These are phyloP conservation scores for Pristionchus arcanus DNA, from an alignment of 2,888 invertebrate species.

Conservation along the genomic window DNA sequence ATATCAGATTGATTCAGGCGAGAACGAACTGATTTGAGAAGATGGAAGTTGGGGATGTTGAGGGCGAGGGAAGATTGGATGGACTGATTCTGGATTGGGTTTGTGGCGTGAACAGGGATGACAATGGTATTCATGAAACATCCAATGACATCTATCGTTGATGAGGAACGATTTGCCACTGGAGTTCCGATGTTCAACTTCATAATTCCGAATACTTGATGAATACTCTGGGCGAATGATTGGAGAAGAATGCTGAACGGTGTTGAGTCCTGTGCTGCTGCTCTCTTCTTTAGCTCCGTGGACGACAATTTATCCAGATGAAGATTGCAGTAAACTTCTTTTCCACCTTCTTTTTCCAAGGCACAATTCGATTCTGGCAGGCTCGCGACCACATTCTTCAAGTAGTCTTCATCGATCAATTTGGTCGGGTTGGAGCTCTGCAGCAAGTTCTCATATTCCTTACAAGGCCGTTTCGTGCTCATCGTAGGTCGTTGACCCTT, in stretches of 20 bases:
- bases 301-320: neutral
- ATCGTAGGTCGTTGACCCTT: too few species aligned
- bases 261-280: neutral
- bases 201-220: neutral
- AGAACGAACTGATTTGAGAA: neutral
- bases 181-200: conserved; percentile 66
- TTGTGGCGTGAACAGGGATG: conserved; percentile 54
- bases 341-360: neutral
- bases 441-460: neutral
- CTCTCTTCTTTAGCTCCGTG: neutral
- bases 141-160: conserved; percentile 63
- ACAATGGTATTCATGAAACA: conserved; percentile 72
- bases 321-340: neutral
- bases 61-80: neutral
- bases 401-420: neutral
- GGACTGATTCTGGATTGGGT: neutral
- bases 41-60: conserved; percentile 5
- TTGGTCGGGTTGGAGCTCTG: too few species aligned
- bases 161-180: conserved; percentile 60
- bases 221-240: neutral
- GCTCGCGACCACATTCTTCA: neutral
- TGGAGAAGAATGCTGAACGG: neutral
- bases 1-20: neutral
- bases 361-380: neutral
- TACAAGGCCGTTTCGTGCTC: neutral